Percentiles rank a stretch among this genome's conserved stretches.
Conservation (phyloP, 2,888 invertebrate species). For the Mesoligia furuncula region DNA sequence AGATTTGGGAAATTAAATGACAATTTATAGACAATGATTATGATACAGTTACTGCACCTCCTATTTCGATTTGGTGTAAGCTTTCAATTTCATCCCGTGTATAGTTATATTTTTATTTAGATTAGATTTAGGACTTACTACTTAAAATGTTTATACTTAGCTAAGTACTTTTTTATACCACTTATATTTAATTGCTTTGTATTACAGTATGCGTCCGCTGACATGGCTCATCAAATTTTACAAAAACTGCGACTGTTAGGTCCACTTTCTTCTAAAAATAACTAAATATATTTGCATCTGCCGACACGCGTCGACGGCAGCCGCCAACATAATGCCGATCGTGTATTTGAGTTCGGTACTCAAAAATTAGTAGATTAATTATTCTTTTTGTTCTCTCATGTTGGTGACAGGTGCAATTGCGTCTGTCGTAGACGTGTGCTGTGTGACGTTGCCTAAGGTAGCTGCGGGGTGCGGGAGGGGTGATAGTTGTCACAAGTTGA, state of each 20-base stretch:
- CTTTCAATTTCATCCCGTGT: background rate
- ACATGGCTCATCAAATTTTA: background rate
- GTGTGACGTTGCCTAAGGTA: background rate
- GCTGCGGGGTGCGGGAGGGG: no score
- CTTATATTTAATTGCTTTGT: background rate
- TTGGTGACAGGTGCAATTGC: background rate
- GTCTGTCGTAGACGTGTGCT: background rate
- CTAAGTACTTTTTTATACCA: background rate
- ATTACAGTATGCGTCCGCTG: background rate
- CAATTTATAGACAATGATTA: background rate
- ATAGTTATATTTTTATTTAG: conserved; percentile 11
- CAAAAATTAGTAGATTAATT: no score
- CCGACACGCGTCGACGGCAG: no score
- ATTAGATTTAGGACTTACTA: conserved; percentile 14
- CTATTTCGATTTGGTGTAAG: background rate
- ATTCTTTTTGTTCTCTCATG: background rate
- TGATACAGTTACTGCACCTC: background rate
- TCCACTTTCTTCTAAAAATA: background rate
- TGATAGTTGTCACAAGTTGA: no score
- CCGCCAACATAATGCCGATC: background rate
- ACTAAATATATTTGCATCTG: background rate
- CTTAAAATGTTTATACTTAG: background rate
- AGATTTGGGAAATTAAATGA: background rate
- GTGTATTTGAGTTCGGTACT: background rate
- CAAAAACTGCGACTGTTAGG: background rate